phyloP scores from a whole-genome alignment of 2,113 vertebrate genomes.

The Scomber colias region DNA sequence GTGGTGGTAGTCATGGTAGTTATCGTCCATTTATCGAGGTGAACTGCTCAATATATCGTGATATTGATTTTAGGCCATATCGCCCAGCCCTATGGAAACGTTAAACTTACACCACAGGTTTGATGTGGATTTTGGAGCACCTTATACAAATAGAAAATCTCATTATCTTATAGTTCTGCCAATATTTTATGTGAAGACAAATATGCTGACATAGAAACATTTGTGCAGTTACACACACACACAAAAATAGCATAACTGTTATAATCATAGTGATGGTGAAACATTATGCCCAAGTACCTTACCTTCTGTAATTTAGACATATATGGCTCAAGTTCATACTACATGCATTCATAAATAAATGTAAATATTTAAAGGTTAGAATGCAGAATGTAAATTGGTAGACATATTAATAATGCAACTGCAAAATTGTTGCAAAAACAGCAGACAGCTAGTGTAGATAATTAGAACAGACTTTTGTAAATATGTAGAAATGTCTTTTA shows the following conservation, averaged over 20 bases:
- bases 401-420: too few species aligned
- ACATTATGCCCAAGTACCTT: neutral
- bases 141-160: neutral
- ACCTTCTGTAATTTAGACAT: neutral
- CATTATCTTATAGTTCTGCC: neutral
- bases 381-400: too few species aligned
- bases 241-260: neutral
- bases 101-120: constrained; percentile 8
- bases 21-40: too few species aligned
- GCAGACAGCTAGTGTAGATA: neutral
- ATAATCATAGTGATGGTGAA: neutral
- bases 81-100: too few species aligned
- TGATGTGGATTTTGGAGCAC: constrained; percentile 18
- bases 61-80: too few species aligned
- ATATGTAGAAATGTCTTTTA: neutral
- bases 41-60: too few species aligned
- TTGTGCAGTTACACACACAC: neutral
- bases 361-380: too few species aligned
- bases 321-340: too few species aligned
- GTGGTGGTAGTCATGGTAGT: too few species aligned
- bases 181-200: neutral
- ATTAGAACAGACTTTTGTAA: neutral
- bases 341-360: too few species aligned
- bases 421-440: too few species aligned
- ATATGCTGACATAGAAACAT: constrained; percentile 9